phyloP scores from a whole-genome alignment of 2,888 invertebrate genomes.

The Biston betularia region DNA sequence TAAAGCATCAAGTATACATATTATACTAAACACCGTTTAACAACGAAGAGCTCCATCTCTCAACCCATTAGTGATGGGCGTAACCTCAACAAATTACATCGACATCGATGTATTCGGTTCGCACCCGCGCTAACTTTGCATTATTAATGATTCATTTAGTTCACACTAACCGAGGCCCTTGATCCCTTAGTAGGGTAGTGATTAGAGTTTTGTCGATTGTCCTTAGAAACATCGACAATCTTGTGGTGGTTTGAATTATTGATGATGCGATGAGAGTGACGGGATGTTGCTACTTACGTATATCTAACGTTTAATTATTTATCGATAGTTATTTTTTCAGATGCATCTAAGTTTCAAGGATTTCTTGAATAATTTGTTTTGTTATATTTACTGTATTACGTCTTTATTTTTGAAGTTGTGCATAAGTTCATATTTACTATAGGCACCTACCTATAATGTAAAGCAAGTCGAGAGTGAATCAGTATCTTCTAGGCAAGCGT shows the following conservation, averaged over 20 bases:
- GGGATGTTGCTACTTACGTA: background rate
- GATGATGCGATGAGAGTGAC: conserved; percentile 6
- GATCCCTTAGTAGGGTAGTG: conserved; percentile 71
- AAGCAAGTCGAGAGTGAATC: no score
- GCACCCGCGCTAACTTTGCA: conserved; percentile 78
- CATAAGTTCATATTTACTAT: no score
- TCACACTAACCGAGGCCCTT: conserved; percentile 82
- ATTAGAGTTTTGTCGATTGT: conserved; percentile 27
- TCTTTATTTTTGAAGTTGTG: no score
- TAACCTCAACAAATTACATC: conserved; percentile 58
- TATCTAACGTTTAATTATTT: background rate
- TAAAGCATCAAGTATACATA: background rate
- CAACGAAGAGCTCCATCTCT: conserved; percentile 9
- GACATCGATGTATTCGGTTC: conserved; percentile 73
- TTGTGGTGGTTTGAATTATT: conserved; percentile 13
- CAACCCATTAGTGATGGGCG: conserved; percentile 60
- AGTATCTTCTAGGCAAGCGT: no score
- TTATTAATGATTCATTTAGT: conserved; percentile 87
- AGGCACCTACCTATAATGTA: no score
- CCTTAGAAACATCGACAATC: conserved; percentile 17
- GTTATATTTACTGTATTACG: no score
- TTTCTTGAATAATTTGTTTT: no score
- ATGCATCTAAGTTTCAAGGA: background rate
- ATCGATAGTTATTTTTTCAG: background rate
- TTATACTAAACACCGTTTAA: conserved; percentile 8